These are phyloP conservation scores for Agonopterix subpropinquella DNA, from an alignment of 2,888 invertebrate genomes.

Conservation along the genomic window DNA sequence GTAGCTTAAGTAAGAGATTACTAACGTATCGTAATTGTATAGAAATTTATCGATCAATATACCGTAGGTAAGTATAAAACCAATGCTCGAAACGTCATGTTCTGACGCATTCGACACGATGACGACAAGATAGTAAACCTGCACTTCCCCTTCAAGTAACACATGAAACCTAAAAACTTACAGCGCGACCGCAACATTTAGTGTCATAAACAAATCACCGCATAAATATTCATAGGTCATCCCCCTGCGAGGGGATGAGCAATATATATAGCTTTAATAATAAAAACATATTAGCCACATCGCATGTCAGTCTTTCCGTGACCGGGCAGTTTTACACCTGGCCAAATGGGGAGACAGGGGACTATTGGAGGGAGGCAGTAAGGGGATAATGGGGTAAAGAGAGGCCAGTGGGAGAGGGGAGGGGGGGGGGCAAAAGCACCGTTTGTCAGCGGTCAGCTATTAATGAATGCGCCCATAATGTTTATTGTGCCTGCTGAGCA, in stretches of 20 bases:
- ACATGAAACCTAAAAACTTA: neutral
- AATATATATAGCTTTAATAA: slow-evolving; percentile 64
- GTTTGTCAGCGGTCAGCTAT: slow-evolving; percentile 71
- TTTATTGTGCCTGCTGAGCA: slow-evolving; percentile 67
- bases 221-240: slow-evolving; percentile 67
- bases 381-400: slow-evolving; percentile 48
- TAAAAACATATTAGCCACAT: slow-evolving; percentile 73
- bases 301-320: slow-evolving; percentile 72
- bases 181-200: slow-evolving; percentile 13
- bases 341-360: slow-evolving; percentile 46
- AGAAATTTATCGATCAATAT: no score
- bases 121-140: no score
- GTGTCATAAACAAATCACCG: slow-evolving; percentile 62
- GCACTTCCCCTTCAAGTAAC: no score
- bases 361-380: slow-evolving; percentile 17
- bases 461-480: slow-evolving; percentile 70
- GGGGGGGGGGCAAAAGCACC: slow-evolving; percentile 51
- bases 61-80: no score
- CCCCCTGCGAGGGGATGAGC: slow-evolving; percentile 53
- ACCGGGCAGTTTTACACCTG: slow-evolving; percentile 74
- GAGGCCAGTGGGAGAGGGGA: slow-evolving; percentile 18
- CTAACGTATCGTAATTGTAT: no score
- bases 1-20: no score
- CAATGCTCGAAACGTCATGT: no score
- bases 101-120: no score